Evolutionary conservation across 2,113 vertebrate genomes (phyloP), one percentile per base, ranked within the genome.

Genomic region (Sapayoa aenigma): DNA sequence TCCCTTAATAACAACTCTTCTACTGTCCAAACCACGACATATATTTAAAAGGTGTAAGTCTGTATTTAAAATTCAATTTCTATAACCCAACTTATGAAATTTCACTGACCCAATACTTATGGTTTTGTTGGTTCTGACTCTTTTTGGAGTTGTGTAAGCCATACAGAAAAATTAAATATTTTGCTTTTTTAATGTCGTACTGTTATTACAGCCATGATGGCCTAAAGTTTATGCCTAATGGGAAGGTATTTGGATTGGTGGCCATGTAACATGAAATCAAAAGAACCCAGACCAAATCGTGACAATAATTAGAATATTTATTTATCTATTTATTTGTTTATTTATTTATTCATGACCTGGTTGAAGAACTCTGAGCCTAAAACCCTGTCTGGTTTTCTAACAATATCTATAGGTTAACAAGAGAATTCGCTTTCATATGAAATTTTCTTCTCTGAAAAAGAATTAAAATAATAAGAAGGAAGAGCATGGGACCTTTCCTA

Each of bases 61-160:
- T 65, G 4, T 11, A 44, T 47, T 60, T 84, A 31, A 60, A 80
- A 66, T 68, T 60, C 6, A 27, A 7, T 77, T 80, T 55, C 53
- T 47, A 60, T 21, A 68, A 46, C 11, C 3, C 44, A 73, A 27
- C 1, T 1, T 62, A 47, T 2, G 2, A 76, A 60, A 46, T 76
- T 50, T 75, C 39, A 33, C 17, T 41, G 21, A 42, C 19, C 2
- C 39, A 1, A 6, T 55, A 52, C 18, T 65, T 52, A n/a, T 1
- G 6, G 6, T 0, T 77, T 81, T 79, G 5, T 46, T 62, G 25
- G 4, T 58, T 18, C 3, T 65, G 16, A 28, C 8, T 31, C 14
- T 28, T 63, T 82, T 33, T 50, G 0, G 23, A 59, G 5, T 24
- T 1, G 0, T 55, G 16, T 50, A 69, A 73, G 4, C 7, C 18